Percentiles rank a stretch among this genome's conserved stretches.
phyloP scores from a whole-genome alignment of 2,113 vertebrate genomes.

The Potamarius usumacintae region DNA sequence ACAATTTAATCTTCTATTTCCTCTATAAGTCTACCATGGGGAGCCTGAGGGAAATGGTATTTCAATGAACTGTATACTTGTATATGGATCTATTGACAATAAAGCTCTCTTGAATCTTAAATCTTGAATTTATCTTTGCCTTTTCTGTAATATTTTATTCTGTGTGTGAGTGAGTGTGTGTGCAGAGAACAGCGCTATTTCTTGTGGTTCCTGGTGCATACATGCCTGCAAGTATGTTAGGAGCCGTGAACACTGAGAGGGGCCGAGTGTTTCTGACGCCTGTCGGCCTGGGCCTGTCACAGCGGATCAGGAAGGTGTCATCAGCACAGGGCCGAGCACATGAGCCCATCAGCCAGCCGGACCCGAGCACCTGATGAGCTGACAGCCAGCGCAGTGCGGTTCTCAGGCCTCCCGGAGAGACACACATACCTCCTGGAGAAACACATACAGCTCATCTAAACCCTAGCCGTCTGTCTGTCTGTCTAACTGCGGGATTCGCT shows the following conservation, averaged over 20 bases:
- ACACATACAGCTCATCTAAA: constrained; percentile 33
- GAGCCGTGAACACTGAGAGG: constrained; percentile 57
- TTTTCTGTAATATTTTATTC: constrained; percentile 5
- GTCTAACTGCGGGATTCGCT: constrained; percentile 51
- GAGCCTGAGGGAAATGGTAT: too few relatives aligned
- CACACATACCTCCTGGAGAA: constrained; percentile 42
- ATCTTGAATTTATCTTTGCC: not conserved
- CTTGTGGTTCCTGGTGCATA: constrained; percentile 11
- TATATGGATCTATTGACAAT: too few relatives aligned
- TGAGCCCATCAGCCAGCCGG: constrained; percentile 58
- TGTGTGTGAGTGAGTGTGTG: constrained; percentile 32
- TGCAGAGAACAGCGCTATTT: not conserved
- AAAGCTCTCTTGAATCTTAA: too few relatives aligned
- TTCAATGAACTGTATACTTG: too few relatives aligned
- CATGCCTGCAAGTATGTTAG: constrained; percentile 52
- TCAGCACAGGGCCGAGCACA: constrained; percentile 61
- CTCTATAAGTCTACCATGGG: too few relatives aligned
- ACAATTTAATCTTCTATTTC: too few relatives aligned
- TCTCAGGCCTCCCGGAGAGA: constrained; percentile 65
- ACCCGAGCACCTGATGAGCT: constrained; percentile 69
- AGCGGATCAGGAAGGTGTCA: constrained; percentile 70
- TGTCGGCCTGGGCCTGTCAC: constrained; percentile 70
- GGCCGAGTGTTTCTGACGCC: constrained; percentile 69
- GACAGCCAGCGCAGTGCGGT: constrained; percentile 66
- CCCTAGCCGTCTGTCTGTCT: constrained; percentile 54